Evolutionary conservation across 2,888 invertebrate genomes (phyloP), one percentile per base, ranked within the genome.

Genomic region (Pyrgus malvae): DNA sequence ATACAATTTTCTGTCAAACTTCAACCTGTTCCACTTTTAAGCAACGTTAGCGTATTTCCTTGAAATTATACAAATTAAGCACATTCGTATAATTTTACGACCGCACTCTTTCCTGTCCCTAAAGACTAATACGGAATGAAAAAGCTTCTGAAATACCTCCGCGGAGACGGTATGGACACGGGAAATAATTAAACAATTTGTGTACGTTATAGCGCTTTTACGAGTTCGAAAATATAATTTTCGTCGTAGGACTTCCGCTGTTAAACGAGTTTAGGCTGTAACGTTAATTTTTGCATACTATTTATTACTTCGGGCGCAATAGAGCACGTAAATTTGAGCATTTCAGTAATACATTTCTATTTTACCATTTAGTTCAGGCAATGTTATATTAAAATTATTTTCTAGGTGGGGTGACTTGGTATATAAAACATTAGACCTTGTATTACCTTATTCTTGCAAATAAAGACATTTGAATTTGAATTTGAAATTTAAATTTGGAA

Each of bases 31-130:
- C 50, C 9, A 37, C 44, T 19, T 12, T 19, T 6, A 21, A 7
- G 25, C n/a, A 3, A 14, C 35, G 6, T 3, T n/a, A 16, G 12
- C 42, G 8, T 33, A 8, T 19, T 25, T 51, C 44, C 42, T 27
- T 51, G 50, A 35, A 42, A 35, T 51, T 51, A 51, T 51, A 51
- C 50, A 51, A 42, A 51, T 51, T 44, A 51, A 23, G 35, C 42
- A 50, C 50, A 50, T 50, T 50, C 42, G 42, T 50, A 50, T 50
- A 50, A 50, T 42, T 50, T 50, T 29, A 42, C 42, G 33, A 35
- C 42, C 33, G 23, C 11, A 42, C 42, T 42, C 50, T 33, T 50
- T 50, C 35, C 42, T 35, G 50, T 50, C 41, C 31, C 31, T 11
- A 41, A 21, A 35, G 50, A 35, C 33, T 42, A 50, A 50, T 50